Conservation (phyloP, 2,113 vertebrate genomes). For the Silurus glanis region DNA sequence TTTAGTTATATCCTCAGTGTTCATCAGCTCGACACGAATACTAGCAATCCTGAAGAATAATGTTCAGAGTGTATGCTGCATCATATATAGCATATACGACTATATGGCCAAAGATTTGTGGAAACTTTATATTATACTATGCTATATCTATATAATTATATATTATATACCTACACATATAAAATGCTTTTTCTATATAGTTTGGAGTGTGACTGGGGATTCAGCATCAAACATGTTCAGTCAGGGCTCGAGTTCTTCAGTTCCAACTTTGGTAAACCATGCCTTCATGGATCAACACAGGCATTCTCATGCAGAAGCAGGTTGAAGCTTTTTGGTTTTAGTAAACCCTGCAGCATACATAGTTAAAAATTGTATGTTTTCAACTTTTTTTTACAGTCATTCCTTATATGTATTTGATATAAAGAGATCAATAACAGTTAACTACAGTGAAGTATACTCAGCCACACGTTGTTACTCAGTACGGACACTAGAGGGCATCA, state of each 20-base stretch:
- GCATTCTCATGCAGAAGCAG: not conserved
- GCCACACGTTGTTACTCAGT: not conserved
- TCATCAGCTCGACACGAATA: not conserved
- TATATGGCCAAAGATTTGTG: not conserved
- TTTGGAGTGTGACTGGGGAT: not conserved
- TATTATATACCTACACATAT: too few species aligned
- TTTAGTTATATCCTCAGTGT: not conserved
- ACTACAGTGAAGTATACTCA: not conserved
- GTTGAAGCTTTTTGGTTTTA: not conserved
- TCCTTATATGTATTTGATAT: not conserved
- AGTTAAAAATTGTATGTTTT: not conserved
- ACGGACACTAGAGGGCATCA: slow-evolving; percentile 6
- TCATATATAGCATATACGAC: not conserved
- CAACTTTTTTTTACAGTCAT: not conserved
- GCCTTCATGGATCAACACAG: not conserved
- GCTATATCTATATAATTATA: too few species aligned
- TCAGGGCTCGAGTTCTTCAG: not conserved
- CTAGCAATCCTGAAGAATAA: not conserved
- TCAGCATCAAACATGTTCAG: not conserved
- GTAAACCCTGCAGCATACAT: not conserved
- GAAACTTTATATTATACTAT: not conserved
- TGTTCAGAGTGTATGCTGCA: not conserved
- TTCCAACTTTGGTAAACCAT: too few species aligned
- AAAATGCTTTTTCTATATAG: not conserved
- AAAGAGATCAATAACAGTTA: not conserved